Percentiles rank a stretch among this genome's conserved stretches.
Evolutionary conservation across 2,888 invertebrate genomes (phyloP).

Genomic region (Rotaria sp.): DNA sequence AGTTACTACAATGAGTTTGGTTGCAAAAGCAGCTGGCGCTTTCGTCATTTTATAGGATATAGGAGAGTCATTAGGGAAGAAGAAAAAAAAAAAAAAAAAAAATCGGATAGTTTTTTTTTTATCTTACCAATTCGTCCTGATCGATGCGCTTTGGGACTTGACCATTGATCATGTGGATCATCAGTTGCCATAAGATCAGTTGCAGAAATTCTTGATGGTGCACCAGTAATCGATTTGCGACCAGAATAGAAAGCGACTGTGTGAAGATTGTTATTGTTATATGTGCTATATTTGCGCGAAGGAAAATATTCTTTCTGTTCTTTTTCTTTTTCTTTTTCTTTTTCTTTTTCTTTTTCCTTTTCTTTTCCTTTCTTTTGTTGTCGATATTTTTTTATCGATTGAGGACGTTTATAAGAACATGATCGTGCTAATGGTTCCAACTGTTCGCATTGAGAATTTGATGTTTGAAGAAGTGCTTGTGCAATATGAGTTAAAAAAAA

Average conservation of each 20-base stretch:
- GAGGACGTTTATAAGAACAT: conserved; percentile 37
- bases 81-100: neutral
- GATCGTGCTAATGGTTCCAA: conserved; percentile 31
- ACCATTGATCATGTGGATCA: conserved; percentile 24
- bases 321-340: neutral
- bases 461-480: neutral
- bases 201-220: neutral
- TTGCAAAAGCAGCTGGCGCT: neutral
- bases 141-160: neutral
- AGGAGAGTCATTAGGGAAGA: neutral
- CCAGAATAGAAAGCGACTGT: neutral
- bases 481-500: neutral
- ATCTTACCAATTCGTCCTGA: neutral
- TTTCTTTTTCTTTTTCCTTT: neutral
- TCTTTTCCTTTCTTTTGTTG: neutral
- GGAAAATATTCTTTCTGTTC: neutral
- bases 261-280: neutral
- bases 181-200: conserved; percentile 20
- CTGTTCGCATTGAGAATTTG: neutral
- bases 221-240: conserved; percentile 6
- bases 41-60: neutral
- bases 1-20: neutral
- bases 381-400: conserved; percentile 36
- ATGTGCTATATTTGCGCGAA: conserved; percentile 4
- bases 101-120: neutral